These are phyloP conservation scores for Daubentonia madagascariensis DNA, from an alignment of 2,113 vertebrate genomes.

Conservation along the genomic window DNA sequence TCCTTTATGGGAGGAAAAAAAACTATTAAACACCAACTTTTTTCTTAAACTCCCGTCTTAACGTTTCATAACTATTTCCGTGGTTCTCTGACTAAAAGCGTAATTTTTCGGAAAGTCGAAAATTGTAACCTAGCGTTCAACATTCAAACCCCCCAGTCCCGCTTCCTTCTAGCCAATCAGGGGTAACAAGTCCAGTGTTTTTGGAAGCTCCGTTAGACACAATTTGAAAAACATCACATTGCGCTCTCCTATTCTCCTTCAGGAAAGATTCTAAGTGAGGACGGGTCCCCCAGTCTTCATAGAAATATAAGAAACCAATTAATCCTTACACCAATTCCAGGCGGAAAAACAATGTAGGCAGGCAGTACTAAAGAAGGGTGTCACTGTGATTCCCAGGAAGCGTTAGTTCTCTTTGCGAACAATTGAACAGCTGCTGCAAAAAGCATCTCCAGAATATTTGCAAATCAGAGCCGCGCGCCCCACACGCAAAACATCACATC, in stretches of 20 bases:
- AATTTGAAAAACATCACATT: constrained; percentile 63
- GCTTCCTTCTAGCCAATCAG: constrained; percentile 72
- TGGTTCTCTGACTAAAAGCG: constrained; percentile 19
- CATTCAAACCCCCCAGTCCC: constrained; percentile 61
- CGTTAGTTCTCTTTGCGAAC: constrained; percentile 48
- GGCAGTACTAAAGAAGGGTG: neutral
- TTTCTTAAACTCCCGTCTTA: neutral
- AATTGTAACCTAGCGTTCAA: constrained; percentile 65
- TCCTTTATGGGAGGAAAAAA: constrained; percentile 33
- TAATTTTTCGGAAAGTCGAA: constrained; percentile 51
- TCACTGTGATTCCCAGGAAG: neutral
- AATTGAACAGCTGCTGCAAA: constrained; percentile 22
- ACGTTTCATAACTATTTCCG: constrained; percentile 30
- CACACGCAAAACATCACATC: constrained; percentile 24
- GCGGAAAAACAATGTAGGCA: neutral
- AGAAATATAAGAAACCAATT: constrained; percentile 21
- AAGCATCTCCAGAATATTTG: neutral
- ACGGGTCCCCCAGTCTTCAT: neutral
- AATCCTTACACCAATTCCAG: neutral
- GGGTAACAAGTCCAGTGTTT: constrained; percentile 55
- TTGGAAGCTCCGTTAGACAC: constrained; percentile 57
- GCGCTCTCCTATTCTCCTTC: neutral
- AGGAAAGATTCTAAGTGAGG: constrained; percentile 25
- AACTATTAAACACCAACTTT: neutral
- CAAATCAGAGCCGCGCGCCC: neutral